A percentile compares a stretch with the other conserved stretches of the same genome.
Conservation (phyloP, 1,140 invertebrate genomes). For the Trachymyrmex cornetzi region DNA sequence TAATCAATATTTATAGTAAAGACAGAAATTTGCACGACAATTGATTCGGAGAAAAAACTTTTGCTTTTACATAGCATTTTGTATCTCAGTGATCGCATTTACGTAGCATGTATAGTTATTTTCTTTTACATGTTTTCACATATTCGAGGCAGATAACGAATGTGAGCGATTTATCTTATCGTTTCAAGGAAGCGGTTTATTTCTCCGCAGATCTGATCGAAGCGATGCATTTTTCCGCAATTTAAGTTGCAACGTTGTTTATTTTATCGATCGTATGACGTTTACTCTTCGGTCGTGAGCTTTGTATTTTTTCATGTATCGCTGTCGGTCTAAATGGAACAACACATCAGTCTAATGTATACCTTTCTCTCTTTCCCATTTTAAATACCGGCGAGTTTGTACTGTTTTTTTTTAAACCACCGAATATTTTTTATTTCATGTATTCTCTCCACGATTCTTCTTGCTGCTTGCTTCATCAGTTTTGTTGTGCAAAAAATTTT, state of each 20-base stretch:
- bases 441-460: not conserved
- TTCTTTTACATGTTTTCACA: constrained; percentile 12
- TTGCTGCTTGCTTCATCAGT: not conserved
- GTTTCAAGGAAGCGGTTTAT: constrained; percentile 36
- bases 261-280: constrained; percentile 36
- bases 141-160: constrained; percentile 37
- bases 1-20: not conserved
- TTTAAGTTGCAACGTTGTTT: constrained; percentile 25
- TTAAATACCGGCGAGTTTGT: constrained; percentile 12
- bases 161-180: constrained; percentile 32
- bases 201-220: constrained; percentile 20
- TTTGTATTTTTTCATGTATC: constrained; percentile 47
- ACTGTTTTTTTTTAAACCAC: not conserved
- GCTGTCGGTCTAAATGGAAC: not conserved
- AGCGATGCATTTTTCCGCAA: constrained; percentile 33
- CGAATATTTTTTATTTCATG: constrained; percentile 42
- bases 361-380: not conserved
- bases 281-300: not conserved
- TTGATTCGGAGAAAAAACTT: not conserved
- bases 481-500: not conserved
- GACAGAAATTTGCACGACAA: not conserved
- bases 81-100: not conserved
- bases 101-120: not conserved
- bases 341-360: constrained; percentile 9
- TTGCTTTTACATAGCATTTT: not conserved